Percentiles rank a stretch among this genome's conserved stretches.
These are phyloP conservation scores for Sceloporus tristichus DNA, from an alignment of 2,113 vertebrate genomes.

Conservation along the genomic window DNA sequence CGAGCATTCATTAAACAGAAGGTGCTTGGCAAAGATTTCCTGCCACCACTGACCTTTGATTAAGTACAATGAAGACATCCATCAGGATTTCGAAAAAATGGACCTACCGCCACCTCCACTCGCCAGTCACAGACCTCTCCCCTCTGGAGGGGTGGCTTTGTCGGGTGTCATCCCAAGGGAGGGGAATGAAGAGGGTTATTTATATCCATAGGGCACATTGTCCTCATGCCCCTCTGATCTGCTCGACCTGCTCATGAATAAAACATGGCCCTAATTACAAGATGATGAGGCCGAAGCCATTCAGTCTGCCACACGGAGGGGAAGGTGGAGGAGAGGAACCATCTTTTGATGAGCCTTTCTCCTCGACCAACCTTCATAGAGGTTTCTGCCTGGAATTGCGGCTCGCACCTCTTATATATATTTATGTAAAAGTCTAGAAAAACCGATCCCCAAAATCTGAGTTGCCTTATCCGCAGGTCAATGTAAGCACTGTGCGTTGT, in stretches of 20 bases:
- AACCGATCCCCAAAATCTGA: too few species aligned
- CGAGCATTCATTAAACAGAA: conserved; percentile 58
- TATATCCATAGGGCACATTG: conserved; percentile 65
- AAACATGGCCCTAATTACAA: conserved; percentile 75
- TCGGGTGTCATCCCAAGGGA: conserved; percentile 71
- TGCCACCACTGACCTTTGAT: conserved; percentile 75
- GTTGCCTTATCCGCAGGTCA: too few species aligned
- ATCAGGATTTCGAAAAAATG: conserved; percentile 70
- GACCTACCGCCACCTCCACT: conserved; percentile 56
- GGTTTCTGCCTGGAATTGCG: conserved; percentile 11
- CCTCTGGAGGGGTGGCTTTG: conserved; percentile 68
- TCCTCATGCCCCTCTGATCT: conserved; percentile 62
- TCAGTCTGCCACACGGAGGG: conserved; percentile 35
- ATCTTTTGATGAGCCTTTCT: conserved; percentile 60
- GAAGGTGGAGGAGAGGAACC: conserved; percentile 46
- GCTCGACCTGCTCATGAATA: conserved; percentile 72
- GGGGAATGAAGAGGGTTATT: conserved; percentile 70
- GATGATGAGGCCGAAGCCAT: conserved; percentile 67
- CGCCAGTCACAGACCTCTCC: conserved; percentile 55
- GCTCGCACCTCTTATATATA: conserved; percentile 11
- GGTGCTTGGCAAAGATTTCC: conserved; percentile 67
- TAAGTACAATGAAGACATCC: conserved; percentile 74
- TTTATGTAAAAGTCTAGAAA: too few species aligned
- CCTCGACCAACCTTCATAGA: conserved; percentile 38
- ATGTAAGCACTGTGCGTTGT: too few species aligned